Conservation (phyloP, 2,113 vertebrate genomes). For the Grammomys dolichurus region DNA sequence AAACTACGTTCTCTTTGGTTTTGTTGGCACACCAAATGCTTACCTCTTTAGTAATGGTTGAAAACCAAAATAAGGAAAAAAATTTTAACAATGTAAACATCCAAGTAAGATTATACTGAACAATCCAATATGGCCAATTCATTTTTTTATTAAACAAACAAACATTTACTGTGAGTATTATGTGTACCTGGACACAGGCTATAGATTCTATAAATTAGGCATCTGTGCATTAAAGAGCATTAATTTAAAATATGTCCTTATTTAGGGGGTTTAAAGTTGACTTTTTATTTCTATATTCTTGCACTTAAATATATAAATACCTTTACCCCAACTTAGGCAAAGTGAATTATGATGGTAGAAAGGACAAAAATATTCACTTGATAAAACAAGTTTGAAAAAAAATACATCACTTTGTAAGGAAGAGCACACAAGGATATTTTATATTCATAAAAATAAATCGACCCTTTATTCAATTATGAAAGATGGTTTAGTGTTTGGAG, state of each 20-base stretch:
- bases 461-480: constrained; percentile 61
- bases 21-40: background rate
- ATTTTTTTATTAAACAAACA: constrained; percentile 48
- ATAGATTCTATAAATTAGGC: background rate
- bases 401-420: constrained; percentile 41
- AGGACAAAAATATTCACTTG: constrained; percentile 25
- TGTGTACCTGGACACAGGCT: background rate
- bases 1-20: background rate
- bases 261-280: constrained; percentile 57
- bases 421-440: constrained; percentile 3
- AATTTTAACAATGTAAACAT: background rate
- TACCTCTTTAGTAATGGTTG: background rate
- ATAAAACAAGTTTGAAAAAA: constrained; percentile 58
- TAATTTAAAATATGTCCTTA: constrained; percentile 29
- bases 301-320: constrained; percentile 60
- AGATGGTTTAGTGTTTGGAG: constrained; percentile 37
- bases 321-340: background rate
- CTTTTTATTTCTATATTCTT: constrained; percentile 59
- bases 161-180: background rate
- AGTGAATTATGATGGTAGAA: background rate
- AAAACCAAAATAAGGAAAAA: constrained; percentile 45
- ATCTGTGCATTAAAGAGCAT: constrained; percentile 37
- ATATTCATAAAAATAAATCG: constrained; percentile 58
- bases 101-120: background rate
- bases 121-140: background rate